phyloP scores from a whole-genome alignment of 1,140 invertebrate genomes.

The Drosophila triauraria region DNA sequence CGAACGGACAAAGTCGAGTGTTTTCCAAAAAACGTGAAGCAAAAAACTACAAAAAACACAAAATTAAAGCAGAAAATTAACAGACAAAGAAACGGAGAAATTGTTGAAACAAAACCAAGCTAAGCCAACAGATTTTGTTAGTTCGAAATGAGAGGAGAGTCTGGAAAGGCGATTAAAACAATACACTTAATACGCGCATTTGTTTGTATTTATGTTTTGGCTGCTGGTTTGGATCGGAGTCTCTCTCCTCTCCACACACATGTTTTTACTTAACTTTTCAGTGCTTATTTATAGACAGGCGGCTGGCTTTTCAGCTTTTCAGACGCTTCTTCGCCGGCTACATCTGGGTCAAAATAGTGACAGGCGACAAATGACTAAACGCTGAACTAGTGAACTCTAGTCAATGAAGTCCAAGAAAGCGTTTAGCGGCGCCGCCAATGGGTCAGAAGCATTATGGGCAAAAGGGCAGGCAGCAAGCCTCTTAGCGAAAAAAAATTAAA shows the following conservation, averaged over 20 bases:
- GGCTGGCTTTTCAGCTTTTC: constrained; percentile 37
- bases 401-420: constrained; percentile 19
- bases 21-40: constrained; percentile 4
- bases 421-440: constrained; percentile 56
- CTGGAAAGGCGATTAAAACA: constrained; percentile 49
- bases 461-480: constrained; percentile 70
- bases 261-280: constrained; percentile 75
- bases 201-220: constrained; percentile 55
- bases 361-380: constrained; percentile 40
- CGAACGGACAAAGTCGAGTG: constrained; percentile 5
- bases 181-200: constrained; percentile 66
- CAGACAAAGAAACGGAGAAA: constrained; percentile 36
- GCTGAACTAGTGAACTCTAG: constrained; percentile 59
- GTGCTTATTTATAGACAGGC: constrained; percentile 57
- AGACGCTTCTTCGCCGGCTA: constrained; percentile 22
- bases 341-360: constrained; percentile 49
- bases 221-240: constrained; percentile 25
- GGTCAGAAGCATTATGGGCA: constrained; percentile 46
- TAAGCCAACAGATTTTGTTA: constrained; percentile 19
- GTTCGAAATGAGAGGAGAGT: constrained; percentile 19
- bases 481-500: constrained; percentile 47
- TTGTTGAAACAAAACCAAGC: constrained; percentile 28
- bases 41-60: background rate
- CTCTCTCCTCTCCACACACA: constrained; percentile 40
- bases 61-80: constrained; percentile 25